Conservation (phyloP, 2,888 invertebrate genomes). For the Aleiodes leptofemur region DNA sequence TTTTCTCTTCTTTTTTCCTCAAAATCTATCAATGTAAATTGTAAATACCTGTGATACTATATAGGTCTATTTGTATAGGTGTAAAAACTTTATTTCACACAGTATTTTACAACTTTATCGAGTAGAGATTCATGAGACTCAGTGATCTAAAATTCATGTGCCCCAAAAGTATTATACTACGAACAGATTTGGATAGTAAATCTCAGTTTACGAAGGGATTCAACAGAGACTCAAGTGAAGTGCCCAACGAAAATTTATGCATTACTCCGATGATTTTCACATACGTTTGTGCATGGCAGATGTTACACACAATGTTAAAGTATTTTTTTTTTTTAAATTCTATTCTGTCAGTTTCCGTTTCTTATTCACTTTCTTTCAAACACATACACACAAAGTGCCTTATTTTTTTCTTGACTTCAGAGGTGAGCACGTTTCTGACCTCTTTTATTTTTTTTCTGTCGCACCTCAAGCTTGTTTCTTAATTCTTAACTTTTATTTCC, state of each 20-base stretch:
- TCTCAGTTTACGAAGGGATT: constrained; percentile 65
- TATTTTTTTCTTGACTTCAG: constrained; percentile 7
- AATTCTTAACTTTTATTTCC: constrained; percentile 37
- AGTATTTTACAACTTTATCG: too few species aligned
- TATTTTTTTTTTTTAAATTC: constrained; percentile 46
- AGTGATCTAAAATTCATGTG: too few species aligned
- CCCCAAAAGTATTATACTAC: too few species aligned
- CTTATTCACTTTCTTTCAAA: constrained; percentile 4
- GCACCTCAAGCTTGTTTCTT: constrained; percentile 20
- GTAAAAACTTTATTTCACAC: too few species aligned
- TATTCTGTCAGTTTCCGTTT: not conserved
- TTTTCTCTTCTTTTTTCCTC: too few species aligned
- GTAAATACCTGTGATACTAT: too few species aligned
- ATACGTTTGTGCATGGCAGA: constrained; percentile 59
- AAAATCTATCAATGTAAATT: too few species aligned
- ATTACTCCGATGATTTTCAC: constrained; percentile 40
- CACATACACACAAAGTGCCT: not conserved
- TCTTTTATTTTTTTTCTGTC: constrained; percentile 5
- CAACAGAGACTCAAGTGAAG: constrained; percentile 56
- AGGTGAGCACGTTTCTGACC: constrained; percentile 53
- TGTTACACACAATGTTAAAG: constrained; percentile 47
- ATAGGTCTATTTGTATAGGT: too few species aligned
- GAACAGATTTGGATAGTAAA: constrained; percentile 56
- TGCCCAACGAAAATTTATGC: constrained; percentile 62
- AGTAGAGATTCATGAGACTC: too few species aligned